Evolutionary conservation across 2,113 vertebrate genomes (phyloP).

Genomic region (Caranx melampygus): DNA sequence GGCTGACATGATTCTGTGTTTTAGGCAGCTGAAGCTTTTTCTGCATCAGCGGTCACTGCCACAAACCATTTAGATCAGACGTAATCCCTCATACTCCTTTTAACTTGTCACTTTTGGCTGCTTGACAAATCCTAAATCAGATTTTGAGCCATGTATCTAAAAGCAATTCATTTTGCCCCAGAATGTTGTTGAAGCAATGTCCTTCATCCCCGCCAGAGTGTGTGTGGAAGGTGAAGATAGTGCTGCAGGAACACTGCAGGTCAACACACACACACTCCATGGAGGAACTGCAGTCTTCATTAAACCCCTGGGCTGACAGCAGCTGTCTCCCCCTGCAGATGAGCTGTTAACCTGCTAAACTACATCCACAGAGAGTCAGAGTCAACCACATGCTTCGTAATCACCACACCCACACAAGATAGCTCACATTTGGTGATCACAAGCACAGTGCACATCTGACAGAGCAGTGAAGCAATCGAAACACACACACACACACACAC

Average conservation of each 20-base stretch:
- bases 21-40: not conserved
- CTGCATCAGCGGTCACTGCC: not conserved
- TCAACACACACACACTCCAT: slow-evolving; percentile 55
- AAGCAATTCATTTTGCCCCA: slow-evolving; percentile 41
- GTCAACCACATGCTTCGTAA: slow-evolving; percentile 32
- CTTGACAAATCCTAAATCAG: slow-evolving; percentile 45
- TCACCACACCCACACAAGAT: slow-evolving; percentile 41
- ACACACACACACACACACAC: slow-evolving; percentile 4
- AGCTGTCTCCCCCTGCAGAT: slow-evolving; percentile 69
- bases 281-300: slow-evolving; percentile 65
- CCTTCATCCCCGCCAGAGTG: slow-evolving; percentile 39
- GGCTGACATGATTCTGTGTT: not conserved
- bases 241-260: slow-evolving; percentile 74
- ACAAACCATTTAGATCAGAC: slow-evolving; percentile 8
- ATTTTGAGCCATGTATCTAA: slow-evolving; percentile 48
- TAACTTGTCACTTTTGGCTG: slow-evolving; percentile 40
- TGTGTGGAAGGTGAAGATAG: slow-evolving; percentile 59
- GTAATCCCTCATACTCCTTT: slow-evolving; percentile 32
- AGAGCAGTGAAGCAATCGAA: slow-evolving; percentile 16
- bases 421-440: not conserved
- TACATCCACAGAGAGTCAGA: slow-evolving; percentile 3
- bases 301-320: slow-evolving; percentile 66
- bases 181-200: slow-evolving; percentile 32
- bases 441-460: not conserved
- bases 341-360: slow-evolving; percentile 57